phyloP scores from a whole-genome alignment of 2,797 vertebrate species.

The Peromyscus nudipes region DNA sequence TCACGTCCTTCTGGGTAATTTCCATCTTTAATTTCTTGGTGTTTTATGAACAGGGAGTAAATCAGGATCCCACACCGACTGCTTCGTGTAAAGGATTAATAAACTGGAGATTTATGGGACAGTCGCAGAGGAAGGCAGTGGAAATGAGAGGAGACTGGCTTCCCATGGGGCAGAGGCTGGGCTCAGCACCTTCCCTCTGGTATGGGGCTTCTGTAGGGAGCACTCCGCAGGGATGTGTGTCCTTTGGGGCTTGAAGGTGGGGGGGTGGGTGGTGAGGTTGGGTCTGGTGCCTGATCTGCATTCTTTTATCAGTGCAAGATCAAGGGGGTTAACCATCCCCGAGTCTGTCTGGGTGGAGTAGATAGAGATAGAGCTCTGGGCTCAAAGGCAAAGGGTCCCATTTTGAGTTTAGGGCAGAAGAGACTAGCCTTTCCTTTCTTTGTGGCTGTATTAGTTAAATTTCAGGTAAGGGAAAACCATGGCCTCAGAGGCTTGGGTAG shows the following conservation, averaged over 20 bases:
- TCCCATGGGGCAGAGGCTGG: slow-evolving; percentile 43
- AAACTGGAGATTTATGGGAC: slow-evolving; percentile 82
- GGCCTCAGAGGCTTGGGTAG: neutral
- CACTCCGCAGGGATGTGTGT: neutral
- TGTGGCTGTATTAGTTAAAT: neutral
- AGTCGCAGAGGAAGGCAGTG: slow-evolving; percentile 48
- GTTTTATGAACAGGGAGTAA: slow-evolving; percentile 84
- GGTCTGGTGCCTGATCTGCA: neutral
- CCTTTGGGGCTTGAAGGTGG: neutral
- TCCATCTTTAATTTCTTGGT: slow-evolving; percentile 80
- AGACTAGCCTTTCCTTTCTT: neutral
- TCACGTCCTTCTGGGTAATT: slow-evolving; percentile 77
- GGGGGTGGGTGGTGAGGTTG: neutral
- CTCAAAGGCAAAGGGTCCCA: neutral
- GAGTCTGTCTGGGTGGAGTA: neutral
- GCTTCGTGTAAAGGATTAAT: slow-evolving; percentile 82
- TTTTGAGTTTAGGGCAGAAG: slow-evolving; percentile 29
- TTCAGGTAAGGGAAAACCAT: neutral
- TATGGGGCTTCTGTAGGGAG: neutral
- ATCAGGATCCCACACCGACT: slow-evolving; percentile 74
- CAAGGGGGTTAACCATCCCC: neutral
- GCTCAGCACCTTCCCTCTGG: slow-evolving; percentile 14
- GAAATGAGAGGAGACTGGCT: slow-evolving; percentile 14
- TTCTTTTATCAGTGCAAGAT: neutral
- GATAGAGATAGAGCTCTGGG: neutral